Base-by-base conservation (phyloP, 2,888 invertebrate genomes). In the Pseudanteris insignis region DNA sequence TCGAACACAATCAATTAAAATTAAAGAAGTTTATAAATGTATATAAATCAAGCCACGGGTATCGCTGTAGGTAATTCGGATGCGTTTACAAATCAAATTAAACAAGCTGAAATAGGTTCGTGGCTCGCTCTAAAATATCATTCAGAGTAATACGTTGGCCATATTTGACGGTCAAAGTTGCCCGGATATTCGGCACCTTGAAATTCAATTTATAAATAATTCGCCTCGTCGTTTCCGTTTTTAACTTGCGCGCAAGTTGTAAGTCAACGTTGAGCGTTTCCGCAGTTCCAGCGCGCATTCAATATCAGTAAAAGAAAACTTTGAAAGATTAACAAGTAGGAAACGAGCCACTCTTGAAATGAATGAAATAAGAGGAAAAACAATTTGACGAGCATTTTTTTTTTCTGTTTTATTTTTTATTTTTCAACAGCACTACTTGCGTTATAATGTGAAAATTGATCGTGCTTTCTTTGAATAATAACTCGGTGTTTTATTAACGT, bases 361-460 rank as follows among this genome's bases (percentile, higher is more conserved):
- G 53, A 44, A 44, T 38, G 28, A 25, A 53, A 53, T 50, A 50
- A 50, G 36, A 43, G 36, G 18, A 32, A 53, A 41, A 30, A 53
- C 37, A 32, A n/a, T 44, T 43, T 44, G 53, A 53, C 53, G 37
- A 53, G 53, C 44, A 43, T 53, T 53, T 37, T 44, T 51, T 11
- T n/a, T n/a, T n/a, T n/a, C n/a, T n/a, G n/a, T n/a, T n/a, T n/a
- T n/a, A n/a, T n/a, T n/a, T n/a, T 18, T 18, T 41, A 37, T 33
- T 37, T 21, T 38, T 13, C 13, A 33, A 55, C 46, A 12, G 32
- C 32, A 10, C 41, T 40, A 55, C 47, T 55, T 55, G 47, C 14
- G 51, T 51, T 41, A 41, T 41, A 51, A 51, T 34, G 51, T 29
- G 41, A 28, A 51, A 51, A 51, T 51, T 51, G 41, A 51, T 51